Evolutionary conservation across 2,888 invertebrate species (phyloP).

Genomic region (Drosophila antonietae): DNA sequence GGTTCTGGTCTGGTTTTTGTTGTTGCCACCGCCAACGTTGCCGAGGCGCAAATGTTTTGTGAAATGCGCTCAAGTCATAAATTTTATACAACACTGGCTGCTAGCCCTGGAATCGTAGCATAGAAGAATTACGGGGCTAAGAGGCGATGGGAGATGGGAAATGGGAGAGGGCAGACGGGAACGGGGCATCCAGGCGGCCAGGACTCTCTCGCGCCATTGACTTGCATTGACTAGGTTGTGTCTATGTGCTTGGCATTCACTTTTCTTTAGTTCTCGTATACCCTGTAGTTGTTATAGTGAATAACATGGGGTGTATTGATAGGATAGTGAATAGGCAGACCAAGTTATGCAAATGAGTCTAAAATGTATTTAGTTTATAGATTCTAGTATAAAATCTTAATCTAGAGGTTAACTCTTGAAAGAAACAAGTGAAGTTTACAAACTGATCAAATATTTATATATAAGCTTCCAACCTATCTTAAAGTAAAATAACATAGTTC

Average conservation of each 20-base stretch:
- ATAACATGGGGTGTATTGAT: neutral
- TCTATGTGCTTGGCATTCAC: slow-evolving; percentile 67
- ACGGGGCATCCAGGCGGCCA: slow-evolving; percentile 9
- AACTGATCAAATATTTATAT: neutral
- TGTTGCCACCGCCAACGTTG: slow-evolving; percentile 40
- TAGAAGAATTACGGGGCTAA: neutral
- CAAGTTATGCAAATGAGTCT: neutral
- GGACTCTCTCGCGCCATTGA: slow-evolving; percentile 58
- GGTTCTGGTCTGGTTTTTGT: slow-evolving; percentile 48
- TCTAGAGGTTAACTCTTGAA: too few species aligned
- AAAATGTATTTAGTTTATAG: too few species aligned
- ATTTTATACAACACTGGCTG: slow-evolving; percentile 66
- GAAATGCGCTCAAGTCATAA: slow-evolving; percentile 78
- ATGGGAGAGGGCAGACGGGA: neutral
- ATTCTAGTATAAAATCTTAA: too few species aligned
- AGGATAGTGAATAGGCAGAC: neutral
- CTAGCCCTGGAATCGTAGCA: slow-evolving; percentile 13
- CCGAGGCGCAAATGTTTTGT: slow-evolving; percentile 76
- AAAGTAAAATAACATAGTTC: neutral
- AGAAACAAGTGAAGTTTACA: neutral
- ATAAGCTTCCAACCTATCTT: neutral
- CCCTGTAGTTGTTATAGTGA: neutral
- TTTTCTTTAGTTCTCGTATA: slow-evolving; percentile 38
- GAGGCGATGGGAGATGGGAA: neutral
- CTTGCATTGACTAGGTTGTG: slow-evolving; percentile 72